These are phyloP conservation scores for Ophion obscuratus DNA, from an alignment of 2,888 invertebrate genomes.

Conservation along the genomic window DNA sequence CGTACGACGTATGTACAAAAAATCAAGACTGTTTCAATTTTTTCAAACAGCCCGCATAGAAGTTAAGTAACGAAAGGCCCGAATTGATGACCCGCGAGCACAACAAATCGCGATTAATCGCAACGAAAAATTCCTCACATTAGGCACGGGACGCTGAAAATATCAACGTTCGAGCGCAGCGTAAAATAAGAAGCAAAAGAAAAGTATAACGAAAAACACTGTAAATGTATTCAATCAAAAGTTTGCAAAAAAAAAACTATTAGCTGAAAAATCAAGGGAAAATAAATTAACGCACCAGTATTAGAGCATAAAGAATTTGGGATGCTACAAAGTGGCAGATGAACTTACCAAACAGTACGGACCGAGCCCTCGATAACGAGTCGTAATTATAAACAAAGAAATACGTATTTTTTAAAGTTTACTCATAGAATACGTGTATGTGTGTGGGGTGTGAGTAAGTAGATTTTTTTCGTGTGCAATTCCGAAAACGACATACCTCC, in stretches of 20 bases:
- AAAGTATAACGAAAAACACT: conserved; percentile 8
- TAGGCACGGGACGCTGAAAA: conserved; percentile 38
- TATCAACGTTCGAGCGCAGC: conserved; percentile 9
- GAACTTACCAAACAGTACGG: conserved; percentile 82
- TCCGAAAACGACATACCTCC: no score
- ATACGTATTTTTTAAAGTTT: conserved; percentile 76
- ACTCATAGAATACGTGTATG: conserved; percentile 67
- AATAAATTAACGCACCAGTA: conserved; percentile 45
- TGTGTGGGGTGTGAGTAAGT: neutral
- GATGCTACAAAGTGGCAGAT: conserved; percentile 71
- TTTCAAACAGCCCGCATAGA: neutral
- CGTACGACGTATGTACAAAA: neutral
- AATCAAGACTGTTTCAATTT: neutral
- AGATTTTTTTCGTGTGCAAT: neutral
- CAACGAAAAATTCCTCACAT: conserved; percentile 45
- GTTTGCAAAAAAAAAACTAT: conserved; percentile 39
- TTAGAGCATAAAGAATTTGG: conserved; percentile 39
- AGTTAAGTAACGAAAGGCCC: neutral
- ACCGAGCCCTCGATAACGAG: conserved; percentile 83
- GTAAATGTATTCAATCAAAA: neutral
- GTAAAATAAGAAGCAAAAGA: conserved; percentile 26
- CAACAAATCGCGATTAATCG: conserved; percentile 46
- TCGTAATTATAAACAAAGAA: conserved; percentile 83
- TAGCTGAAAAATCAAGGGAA: conserved; percentile 56
- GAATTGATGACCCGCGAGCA: neutral